These are phyloP conservation scores for Diabrotica virgifera DNA, from an alignment of 1,140 invertebrate genomes.

Conservation along the genomic window DNA sequence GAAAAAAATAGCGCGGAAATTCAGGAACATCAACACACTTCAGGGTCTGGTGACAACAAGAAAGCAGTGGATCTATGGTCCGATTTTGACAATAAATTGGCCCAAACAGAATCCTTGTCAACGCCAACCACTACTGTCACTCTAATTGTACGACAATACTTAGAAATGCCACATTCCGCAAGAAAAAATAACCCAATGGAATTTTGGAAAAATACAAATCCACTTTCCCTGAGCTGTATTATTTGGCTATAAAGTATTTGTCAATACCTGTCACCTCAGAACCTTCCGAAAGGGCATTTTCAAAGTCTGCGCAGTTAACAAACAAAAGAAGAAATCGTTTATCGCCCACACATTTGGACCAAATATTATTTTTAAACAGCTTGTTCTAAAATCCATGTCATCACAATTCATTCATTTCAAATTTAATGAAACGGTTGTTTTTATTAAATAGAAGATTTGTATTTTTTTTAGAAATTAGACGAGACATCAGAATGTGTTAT, in stretches of 20 bases:
- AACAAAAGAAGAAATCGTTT: constrained; percentile 13
- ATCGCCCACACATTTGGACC: too few relatives aligned
- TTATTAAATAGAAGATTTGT: too few relatives aligned
- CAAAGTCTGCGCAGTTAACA: constrained; percentile 23
- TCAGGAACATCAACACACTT: constrained; percentile 6
- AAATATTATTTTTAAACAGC: too few relatives aligned
- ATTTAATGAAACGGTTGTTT: too few relatives aligned
- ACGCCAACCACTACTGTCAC: constrained; percentile 5
- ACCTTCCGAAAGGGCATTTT: too few relatives aligned
- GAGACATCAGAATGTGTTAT: too few relatives aligned
- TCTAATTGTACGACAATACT: constrained; percentile 13
- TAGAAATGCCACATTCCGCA: constrained; percentile 27
- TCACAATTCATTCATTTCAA: too few relatives aligned
- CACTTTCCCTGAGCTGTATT: constrained; percentile 26
- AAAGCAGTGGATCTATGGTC: constrained; percentile 11
- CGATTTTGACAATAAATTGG: constrained; percentile 23
- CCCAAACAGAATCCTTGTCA: neutral
- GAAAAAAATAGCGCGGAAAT: constrained; percentile 9
- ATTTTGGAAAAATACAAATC: constrained; percentile 24
- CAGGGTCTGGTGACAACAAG: neutral
- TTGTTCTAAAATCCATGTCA: too few relatives aligned
- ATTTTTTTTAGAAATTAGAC: too few relatives aligned
- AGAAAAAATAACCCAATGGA: constrained; percentile 27
- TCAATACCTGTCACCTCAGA: too few relatives aligned
- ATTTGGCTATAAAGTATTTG: constrained; percentile 30